These are phyloP conservation scores for Chloroceryle aenea DNA, from an alignment of 2,113 vertebrate species.

Conservation along the genomic window DNA sequence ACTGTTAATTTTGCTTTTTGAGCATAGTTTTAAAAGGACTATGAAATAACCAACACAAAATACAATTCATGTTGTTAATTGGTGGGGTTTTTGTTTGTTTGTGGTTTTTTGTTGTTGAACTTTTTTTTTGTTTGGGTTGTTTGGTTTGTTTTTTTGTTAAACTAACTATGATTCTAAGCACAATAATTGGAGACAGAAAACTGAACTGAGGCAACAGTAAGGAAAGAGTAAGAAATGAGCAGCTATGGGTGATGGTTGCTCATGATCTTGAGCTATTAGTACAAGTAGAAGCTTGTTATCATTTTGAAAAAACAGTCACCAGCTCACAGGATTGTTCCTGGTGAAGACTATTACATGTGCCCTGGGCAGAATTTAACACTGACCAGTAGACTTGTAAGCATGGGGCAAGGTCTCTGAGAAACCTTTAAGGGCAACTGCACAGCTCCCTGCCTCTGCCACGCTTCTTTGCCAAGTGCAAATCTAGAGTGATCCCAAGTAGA, in stretches of 20 bases:
- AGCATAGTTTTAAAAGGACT: background rate
- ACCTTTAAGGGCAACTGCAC: background rate
- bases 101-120: too few species aligned
- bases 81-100: too few species aligned
- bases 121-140: too few species aligned
- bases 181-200: background rate
- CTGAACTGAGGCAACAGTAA: background rate
- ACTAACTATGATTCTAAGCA: background rate
- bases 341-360: background rate
- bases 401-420: background rate
- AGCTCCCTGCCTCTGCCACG: rapidly evolving
- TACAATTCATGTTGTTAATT: background rate
- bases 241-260: background rate
- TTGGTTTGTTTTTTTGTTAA: background rate
- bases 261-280: background rate
- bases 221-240: rapidly evolving
- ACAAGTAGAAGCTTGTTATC: background rate
- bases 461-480: background rate
- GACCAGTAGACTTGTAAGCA: background rate
- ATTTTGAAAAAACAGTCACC: background rate
- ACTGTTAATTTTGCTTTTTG: background rate
- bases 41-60: background rate
- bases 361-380: background rate
- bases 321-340: background rate
- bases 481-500: background rate